phyloP scores from a whole-genome alignment of 2,113 vertebrate genomes.

The Brevimyrus niger region DNA sequence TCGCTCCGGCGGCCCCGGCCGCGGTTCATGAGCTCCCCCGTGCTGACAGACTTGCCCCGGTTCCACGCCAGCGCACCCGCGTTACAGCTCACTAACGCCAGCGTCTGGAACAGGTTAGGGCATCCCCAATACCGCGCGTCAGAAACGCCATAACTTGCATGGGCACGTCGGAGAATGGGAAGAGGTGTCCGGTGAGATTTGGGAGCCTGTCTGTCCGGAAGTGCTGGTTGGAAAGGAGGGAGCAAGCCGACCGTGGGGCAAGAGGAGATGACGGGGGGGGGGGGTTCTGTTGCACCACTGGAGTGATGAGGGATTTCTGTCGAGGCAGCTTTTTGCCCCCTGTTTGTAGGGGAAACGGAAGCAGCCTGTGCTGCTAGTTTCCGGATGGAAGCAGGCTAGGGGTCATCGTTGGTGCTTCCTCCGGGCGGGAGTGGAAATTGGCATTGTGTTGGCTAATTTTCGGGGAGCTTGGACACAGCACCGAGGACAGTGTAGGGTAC shows the following conservation, averaged over 20 bases:
- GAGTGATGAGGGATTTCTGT: not conserved
- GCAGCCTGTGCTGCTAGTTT: not conserved
- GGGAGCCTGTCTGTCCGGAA: not conserved
- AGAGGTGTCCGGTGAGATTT: not conserved
- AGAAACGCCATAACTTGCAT: not conserved
- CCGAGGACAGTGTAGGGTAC: not conserved
- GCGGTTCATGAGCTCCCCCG: constrained; percentile 93
- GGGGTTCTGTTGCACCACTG: not conserved
- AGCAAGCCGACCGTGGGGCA: not conserved
- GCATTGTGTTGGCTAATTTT: not conserved
- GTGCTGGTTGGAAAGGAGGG: not conserved
- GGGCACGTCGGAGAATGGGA: not conserved
- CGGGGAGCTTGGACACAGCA: not conserved
- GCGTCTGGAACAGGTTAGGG: constrained; percentile 85
- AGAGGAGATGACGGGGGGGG: not conserved
- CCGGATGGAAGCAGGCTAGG: constrained; percentile 11
- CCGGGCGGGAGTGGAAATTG: not conserved
- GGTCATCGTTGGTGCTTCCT: not conserved
- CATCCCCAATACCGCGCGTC: not conserved
- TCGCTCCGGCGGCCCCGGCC: constrained; percentile 60
- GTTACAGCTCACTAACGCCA: constrained; percentile 76
- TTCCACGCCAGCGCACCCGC: constrained; percentile 43
- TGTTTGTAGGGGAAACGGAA: not conserved
- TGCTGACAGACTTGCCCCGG: constrained; percentile 81
- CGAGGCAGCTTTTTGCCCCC: not conserved